Base-by-base conservation (phyloP, 2,113 vertebrate genomes). In the Nettapus auritus region DNA sequence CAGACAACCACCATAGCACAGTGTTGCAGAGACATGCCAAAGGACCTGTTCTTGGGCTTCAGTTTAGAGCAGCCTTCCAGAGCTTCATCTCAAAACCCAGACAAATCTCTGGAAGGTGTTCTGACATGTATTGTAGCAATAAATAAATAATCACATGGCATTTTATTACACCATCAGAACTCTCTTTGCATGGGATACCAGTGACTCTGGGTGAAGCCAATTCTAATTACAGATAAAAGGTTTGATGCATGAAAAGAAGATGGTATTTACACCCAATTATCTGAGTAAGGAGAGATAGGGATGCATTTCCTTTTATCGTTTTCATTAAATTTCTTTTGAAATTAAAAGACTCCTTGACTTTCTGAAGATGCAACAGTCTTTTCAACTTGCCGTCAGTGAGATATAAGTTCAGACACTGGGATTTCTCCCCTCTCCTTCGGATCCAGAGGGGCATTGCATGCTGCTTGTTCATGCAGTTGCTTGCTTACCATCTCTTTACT, bases 221-320 rank as follows among this genome's bases (percentile, higher is more conserved):
- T 90, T 93, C 63, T 96, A 95, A 95, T 96, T 96, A 96, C 88
- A 96, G 92, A 95, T 96, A 89, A 97, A 96, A 96, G 95, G 92
- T 79, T 59, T 92, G 92, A 79, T 93, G 95, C 88, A 90, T 96
- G 70, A 96, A 96, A 96, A 97, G 83, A 89, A 90, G 74, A 25
- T 80, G 34, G 63, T 95, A 95, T 96, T 96, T 96, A 97, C 90
- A 93, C 59, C 82, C 95, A 96, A 90, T 96, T 96, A 96, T 97
- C 88, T 46, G 83, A 96, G 88, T 74, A 94, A 94, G 93, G 93
- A 91, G 81, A 96, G 96, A 93, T 92, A 96, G 90, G 66, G 86
- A 85, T 90, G 70, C 0, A 3, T 73, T 94, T 87, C 78, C 94
- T 96, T 94, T 95, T 95, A 95, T 97, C 93, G 62, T 92, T 95